Evolutionary conservation across 2,797 vertebrate species (phyloP), one percentile per base, ranked within the genome.

Genomic region (Anomalospiza imberbis): DNA sequence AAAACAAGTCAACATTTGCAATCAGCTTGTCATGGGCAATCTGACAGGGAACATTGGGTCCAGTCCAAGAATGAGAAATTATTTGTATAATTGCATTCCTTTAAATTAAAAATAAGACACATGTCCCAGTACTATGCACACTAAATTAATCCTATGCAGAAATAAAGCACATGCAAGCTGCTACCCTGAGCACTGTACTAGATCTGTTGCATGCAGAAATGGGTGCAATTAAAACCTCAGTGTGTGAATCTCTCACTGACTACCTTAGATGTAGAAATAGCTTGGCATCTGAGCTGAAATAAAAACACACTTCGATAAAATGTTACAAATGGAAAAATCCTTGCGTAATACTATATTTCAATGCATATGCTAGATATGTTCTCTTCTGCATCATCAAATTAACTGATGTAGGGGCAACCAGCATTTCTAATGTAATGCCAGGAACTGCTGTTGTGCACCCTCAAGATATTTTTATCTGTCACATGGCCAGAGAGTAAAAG

Each of bases 1-100:
- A 79, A 94, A 96, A 63, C 53, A 85, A 91, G 71, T 53, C 58
- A 86, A 44, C 38, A 18, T 86, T 57, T 87, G 67, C n/a, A 89
- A 45, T 70, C 0, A 0, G 20, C 32, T 91, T 7, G 55, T 88
- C 89, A 82, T 0, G 2, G 54, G 57, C 45, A 76, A n/a, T 82
- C 70, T 85, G 78, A 67, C 65, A 88, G 66, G 38, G 50, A 60
- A 47, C 77, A 71, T n/a, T 91, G 74, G 17, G 48, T 65, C 42
- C 61, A 54, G 61, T 61, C 34, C 2, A 7, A 73, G 45, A 84
- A 90, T 42, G 25, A 82, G 25, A 86, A 90, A 88, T 54, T 0
- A 63, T 68, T 84, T 85, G 11, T 67, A 51, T 68, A 58, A 61
- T 75, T 47, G 75, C 36, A 75, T 81, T 88, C 26, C 29, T 63